A percentile compares a stretch with the other conserved stretches of the same genome.
Conservation (phyloP, 2,113 vertebrate species). For the Turnix velox region DNA sequence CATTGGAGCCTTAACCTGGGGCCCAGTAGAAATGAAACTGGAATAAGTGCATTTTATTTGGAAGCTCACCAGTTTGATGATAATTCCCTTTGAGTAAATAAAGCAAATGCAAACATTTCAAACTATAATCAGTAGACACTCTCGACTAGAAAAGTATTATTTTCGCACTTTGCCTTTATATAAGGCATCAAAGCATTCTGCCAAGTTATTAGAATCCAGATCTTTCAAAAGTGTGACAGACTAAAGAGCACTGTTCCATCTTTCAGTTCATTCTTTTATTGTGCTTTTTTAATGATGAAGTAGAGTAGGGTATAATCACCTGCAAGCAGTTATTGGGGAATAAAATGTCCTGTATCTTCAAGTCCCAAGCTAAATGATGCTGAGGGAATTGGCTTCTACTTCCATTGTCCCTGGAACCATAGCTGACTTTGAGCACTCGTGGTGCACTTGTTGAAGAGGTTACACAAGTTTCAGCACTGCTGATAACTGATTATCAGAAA, state of each 20-base stretch:
- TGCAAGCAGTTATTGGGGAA: not conserved
- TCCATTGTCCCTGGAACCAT: not conserved
- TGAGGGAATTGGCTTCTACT: not conserved
- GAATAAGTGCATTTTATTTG: not conserved
- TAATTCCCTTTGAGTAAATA: not conserved
- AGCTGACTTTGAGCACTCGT: not conserved
- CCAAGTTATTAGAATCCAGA: not conserved
- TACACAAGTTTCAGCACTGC: not conserved
- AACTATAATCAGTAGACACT: not conserved
- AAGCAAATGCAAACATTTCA: not conserved
- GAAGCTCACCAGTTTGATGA: not conserved
- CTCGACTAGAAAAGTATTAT: not conserved
- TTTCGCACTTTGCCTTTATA: slow-evolving; percentile 12
- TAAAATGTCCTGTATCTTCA: not conserved
- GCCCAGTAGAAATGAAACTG: fast-evolving
- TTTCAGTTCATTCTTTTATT: not conserved
- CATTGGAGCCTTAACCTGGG: not conserved
- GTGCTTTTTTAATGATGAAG: not conserved
- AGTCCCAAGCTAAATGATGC: not conserved
- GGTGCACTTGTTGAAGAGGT: not conserved
- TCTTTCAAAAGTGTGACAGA: not conserved
- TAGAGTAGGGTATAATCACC: not conserved
- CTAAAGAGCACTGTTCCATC: not conserved
- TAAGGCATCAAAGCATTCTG: not conserved
- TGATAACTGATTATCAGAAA: not conserved